phyloP scores from a whole-genome alignment of 2,797 vertebrate genomes.

The Neopelma chrysocephalum region DNA sequence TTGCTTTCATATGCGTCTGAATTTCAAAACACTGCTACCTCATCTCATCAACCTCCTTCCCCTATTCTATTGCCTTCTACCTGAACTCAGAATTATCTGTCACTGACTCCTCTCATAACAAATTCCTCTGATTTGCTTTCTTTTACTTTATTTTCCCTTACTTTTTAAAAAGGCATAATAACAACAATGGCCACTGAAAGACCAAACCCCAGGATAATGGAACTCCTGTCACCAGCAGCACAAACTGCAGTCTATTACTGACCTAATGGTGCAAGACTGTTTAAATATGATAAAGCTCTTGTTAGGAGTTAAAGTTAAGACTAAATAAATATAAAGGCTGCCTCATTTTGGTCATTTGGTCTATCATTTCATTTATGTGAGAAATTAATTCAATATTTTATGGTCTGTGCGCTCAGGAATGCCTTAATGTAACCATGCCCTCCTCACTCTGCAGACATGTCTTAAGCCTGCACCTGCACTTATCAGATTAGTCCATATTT shows the following conservation, averaged over 20 bases:
- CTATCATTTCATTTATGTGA: neutral
- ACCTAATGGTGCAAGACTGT: neutral
- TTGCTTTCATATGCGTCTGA: neutral
- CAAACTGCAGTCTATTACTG: neutral
- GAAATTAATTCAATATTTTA: slow-evolving; percentile 23
- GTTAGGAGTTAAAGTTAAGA: slow-evolving; percentile 3
- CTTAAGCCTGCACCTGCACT: neutral
- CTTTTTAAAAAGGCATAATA: neutral
- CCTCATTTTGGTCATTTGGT: neutral
- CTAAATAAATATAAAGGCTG: slow-evolving; percentile 6
- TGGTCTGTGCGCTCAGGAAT: neutral
- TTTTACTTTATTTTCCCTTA: neutral
- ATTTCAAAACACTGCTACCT: neutral
- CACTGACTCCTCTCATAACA: neutral
- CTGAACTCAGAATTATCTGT: neutral
- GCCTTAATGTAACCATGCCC: neutral
- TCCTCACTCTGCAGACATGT: neutral
- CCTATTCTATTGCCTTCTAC: neutral
- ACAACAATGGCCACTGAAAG: neutral
- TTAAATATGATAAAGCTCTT: slow-evolving; percentile 25
- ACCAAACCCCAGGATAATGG: neutral
- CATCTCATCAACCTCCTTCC: neutral
- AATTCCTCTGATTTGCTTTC: neutral
- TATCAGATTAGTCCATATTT: neutral
- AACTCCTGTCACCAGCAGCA: neutral